Evolutionary conservation across 2,888 invertebrate genomes (phyloP).

Genomic region (Acanthosepion esculentum): DNA sequence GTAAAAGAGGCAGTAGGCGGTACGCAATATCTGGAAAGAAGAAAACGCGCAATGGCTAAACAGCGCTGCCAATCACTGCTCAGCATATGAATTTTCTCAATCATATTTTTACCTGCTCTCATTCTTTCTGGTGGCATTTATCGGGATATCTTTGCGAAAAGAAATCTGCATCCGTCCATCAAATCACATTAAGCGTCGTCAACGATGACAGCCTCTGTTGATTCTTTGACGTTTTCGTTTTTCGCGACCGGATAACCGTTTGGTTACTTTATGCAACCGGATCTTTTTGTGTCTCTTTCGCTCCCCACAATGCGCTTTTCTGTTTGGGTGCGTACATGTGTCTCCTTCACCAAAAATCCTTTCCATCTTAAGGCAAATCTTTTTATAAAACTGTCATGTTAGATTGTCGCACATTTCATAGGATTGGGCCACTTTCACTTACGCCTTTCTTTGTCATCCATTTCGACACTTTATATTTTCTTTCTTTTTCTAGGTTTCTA

Average conservation of each 20-base stretch:
- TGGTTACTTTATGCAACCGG: neutral
- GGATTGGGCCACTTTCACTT: neutral
- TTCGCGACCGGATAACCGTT: neutral
- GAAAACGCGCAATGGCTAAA: neutral
- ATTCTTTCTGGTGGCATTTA: neutral
- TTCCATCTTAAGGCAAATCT: neutral
- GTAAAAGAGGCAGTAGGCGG: neutral
- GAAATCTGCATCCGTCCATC: neutral
- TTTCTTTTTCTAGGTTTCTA: neutral
- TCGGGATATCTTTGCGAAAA: neutral
- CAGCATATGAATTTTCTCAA: neutral
- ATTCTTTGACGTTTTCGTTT: neutral
- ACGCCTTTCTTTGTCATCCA: neutral
- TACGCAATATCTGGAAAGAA: neutral
- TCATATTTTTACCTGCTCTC: conserved; percentile 21
- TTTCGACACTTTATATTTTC: neutral
- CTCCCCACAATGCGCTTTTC: neutral
- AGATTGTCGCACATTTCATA: neutral
- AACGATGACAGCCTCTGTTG: neutral
- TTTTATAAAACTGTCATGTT: conserved; percentile 18
- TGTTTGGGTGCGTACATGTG: neutral
- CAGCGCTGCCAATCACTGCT: neutral
- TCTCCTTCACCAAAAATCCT: neutral
- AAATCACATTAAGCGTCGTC: neutral
- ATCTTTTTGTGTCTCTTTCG: neutral